phyloP scores from a whole-genome alignment of 1,140 invertebrate species.

The Drosophila nasuta region DNA sequence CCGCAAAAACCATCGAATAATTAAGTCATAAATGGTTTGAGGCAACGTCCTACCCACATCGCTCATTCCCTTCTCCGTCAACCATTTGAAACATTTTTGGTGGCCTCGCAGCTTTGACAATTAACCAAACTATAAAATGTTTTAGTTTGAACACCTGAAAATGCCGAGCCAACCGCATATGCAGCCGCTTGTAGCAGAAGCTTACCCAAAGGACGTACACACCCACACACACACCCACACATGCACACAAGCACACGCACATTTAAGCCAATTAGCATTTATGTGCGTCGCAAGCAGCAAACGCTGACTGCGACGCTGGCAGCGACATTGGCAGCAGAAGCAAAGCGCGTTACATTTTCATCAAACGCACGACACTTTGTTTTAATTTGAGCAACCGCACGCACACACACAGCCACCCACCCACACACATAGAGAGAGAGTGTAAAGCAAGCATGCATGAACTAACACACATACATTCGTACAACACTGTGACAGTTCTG shows the following conservation, averaged over 20 bases:
- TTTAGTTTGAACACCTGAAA: constrained; percentile 81
- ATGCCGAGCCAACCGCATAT: constrained; percentile 30
- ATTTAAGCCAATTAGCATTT: constrained; percentile 84
- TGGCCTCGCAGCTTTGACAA: constrained; percentile 70
- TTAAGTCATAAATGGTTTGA: constrained; percentile 80
- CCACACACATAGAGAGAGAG: constrained; percentile 11
- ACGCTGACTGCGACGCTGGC: background rate
- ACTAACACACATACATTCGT: constrained; percentile 40
- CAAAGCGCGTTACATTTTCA: constrained; percentile 82
- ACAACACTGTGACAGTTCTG: constrained; percentile 66
- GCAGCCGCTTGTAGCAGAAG: constrained; percentile 36
- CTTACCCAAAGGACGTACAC: constrained; percentile 52
- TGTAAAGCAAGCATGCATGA: constrained; percentile 34
- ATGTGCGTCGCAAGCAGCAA: constrained; percentile 64
- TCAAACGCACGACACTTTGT: constrained; percentile 83
- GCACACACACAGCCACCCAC: constrained; percentile 61
- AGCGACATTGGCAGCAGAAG: constrained; percentile 23
- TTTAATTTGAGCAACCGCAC: constrained; percentile 81
- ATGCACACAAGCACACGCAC: constrained; percentile 27
- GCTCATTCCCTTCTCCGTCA: background rate
- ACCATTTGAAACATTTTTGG: constrained; percentile 22
- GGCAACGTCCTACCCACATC: constrained; percentile 21
- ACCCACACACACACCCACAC: constrained; percentile 18
- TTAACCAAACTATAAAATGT: constrained; percentile 83
- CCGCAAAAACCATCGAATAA: constrained; percentile 77